phyloP scores from a whole-genome alignment of 1,140 invertebrate species.

The Prorops nasuta region DNA sequence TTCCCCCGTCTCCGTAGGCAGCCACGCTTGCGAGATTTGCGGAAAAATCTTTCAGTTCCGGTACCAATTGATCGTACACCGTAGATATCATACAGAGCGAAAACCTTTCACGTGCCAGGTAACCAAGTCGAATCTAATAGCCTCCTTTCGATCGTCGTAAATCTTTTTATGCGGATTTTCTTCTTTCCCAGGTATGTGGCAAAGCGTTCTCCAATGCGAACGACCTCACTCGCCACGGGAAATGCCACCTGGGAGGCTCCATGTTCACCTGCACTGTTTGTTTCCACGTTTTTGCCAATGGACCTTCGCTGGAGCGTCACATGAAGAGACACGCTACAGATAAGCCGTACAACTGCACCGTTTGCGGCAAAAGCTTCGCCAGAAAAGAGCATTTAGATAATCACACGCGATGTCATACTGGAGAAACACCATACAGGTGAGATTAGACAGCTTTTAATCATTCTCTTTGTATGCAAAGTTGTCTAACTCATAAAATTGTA shows the following conservation, averaged over 20 bases:
- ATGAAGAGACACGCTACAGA: slow-evolving; percentile 77
- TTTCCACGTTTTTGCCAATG: slow-evolving; percentile 74
- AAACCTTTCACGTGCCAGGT: slow-evolving; percentile 82
- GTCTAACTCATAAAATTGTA: too few relatives aligned
- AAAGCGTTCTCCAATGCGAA: slow-evolving; percentile 75
- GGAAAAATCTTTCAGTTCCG: slow-evolving; percentile 83
- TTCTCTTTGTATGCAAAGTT: too few relatives aligned
- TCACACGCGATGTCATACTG: slow-evolving; percentile 79
- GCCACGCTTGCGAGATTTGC: slow-evolving; percentile 78
- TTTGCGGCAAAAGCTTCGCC: slow-evolving; percentile 84
- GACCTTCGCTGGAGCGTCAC: slow-evolving; percentile 68
- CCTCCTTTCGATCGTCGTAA: too few relatives aligned
- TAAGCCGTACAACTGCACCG: slow-evolving; percentile 77
- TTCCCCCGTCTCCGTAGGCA: slow-evolving; percentile 60
- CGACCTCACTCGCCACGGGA: slow-evolving; percentile 75
- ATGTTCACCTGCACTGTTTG: slow-evolving; percentile 74
- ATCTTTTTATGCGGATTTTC: background rate
- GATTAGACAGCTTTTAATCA: too few relatives aligned
- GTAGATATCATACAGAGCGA: slow-evolving; percentile 79
- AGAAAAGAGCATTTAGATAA: slow-evolving; percentile 83
- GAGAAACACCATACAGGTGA: slow-evolving; percentile 75
- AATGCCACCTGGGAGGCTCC: slow-evolving; percentile 74
- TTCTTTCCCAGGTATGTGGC: slow-evolving; percentile 63
- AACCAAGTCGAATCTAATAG: too few relatives aligned
- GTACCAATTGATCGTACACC: slow-evolving; percentile 81